Evolutionary conservation across 2,113 vertebrate genomes (phyloP).

Genomic region (Rhinogobius similis): DNA sequence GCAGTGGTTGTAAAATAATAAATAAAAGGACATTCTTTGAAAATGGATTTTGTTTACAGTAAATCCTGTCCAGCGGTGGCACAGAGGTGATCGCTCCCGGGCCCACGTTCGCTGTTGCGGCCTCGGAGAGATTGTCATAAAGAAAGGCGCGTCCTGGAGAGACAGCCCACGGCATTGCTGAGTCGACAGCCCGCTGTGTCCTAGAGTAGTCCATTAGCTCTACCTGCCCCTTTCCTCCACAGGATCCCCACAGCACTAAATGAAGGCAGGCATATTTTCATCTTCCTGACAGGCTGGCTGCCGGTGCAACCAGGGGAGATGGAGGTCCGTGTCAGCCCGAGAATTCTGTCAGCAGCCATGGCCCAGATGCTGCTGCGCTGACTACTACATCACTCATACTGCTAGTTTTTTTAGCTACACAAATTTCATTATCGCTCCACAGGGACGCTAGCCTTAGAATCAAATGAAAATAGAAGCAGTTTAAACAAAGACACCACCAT

Average conservation of each 20-base stretch:
- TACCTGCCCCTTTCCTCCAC: constrained; percentile 70
- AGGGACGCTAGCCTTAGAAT: background rate
- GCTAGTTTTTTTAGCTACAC: constrained; percentile 14
- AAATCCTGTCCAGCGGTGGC: constrained; percentile 49
- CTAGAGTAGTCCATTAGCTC: constrained; percentile 74
- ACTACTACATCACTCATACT: constrained; percentile 36
- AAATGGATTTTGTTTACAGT: constrained; percentile 64
- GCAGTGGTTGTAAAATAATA: constrained; percentile 18
- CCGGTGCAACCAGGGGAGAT: constrained; percentile 58
- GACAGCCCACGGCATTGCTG: constrained; percentile 66
- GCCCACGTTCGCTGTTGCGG: constrained; percentile 25
- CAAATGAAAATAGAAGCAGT: background rate
- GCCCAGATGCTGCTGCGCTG: constrained; percentile 50
- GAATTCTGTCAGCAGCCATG: constrained; percentile 39
- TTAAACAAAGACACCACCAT: background rate
- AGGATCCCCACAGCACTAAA: constrained; percentile 71
- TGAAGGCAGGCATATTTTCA: constrained; percentile 75
- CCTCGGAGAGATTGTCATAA: constrained; percentile 64
- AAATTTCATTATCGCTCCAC: constrained; percentile 7
- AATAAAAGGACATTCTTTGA: constrained; percentile 31
- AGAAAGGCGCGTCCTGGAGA: constrained; percentile 55
- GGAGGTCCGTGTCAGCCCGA: constrained; percentile 55
- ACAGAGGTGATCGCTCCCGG: constrained; percentile 42
- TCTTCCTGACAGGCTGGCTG: constrained; percentile 70
- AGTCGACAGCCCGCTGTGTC: constrained; percentile 70